A percentile compares a stretch with the other conserved stretches of the same genome.
phyloP scores from a whole-genome alignment of 2,888 invertebrate species.

The Lasius platythorax region DNA sequence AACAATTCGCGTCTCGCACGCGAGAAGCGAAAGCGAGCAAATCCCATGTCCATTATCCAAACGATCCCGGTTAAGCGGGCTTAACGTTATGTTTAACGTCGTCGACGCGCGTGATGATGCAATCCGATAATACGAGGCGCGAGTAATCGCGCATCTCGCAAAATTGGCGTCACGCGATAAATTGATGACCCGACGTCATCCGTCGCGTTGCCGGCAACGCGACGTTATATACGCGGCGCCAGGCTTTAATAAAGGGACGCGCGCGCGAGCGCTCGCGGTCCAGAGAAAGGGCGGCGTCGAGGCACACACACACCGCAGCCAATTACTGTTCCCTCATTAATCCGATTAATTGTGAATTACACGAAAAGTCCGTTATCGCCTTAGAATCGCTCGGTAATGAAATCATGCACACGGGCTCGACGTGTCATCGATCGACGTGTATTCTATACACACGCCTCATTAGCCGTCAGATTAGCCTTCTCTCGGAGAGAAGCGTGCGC shows the following conservation, averaged over 20 bases:
- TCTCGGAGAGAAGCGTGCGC: background rate
- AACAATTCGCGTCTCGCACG: background rate
- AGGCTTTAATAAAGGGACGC: conserved; percentile 65
- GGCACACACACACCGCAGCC: conserved; percentile 68
- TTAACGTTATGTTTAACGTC: conserved; percentile 50
- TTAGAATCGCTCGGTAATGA: conserved; percentile 72
- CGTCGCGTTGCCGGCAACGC: conserved; percentile 39
- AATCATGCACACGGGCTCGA: conserved; percentile 46
- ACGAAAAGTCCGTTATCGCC: conserved; percentile 83
- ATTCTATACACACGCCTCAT: conserved; percentile 26
- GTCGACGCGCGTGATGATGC: conserved; percentile 15
- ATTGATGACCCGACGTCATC: conserved; percentile 66
- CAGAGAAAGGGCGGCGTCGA: conserved; percentile 52
- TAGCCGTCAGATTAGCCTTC: conserved; percentile 16
- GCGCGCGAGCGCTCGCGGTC: conserved; percentile 32
- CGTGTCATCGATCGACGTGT: conserved; percentile 39
- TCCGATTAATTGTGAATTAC: conserved; percentile 82
- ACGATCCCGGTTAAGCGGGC: conserved; percentile 38
- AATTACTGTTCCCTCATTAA: conserved; percentile 77
- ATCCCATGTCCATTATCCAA: conserved; percentile 47
- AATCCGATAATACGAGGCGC: conserved; percentile 43
- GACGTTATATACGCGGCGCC: conserved; percentile 17
- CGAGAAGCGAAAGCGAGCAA: conserved; percentile 31
- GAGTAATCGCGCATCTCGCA: conserved; percentile 47
- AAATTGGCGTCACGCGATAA: conserved; percentile 69